These are phyloP conservation scores for Andrena praecox DNA, from an alignment of 2,888 invertebrate species.

Conservation along the genomic window DNA sequence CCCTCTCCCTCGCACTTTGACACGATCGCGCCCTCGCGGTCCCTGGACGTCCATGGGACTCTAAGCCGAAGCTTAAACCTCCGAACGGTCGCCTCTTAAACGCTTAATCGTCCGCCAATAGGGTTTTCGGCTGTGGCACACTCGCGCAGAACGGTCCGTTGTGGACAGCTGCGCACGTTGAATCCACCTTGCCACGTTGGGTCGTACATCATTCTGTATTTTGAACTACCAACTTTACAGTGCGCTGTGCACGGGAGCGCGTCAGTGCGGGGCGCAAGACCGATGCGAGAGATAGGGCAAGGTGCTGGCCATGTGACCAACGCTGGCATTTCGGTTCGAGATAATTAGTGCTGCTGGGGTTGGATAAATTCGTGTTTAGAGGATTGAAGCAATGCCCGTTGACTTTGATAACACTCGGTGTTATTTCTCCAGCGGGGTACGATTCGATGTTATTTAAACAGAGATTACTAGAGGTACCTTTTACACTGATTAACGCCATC, in stretches of 20 bases:
- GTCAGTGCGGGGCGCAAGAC: slow-evolving; percentile 5
- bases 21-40: slow-evolving; percentile 29
- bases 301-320: slow-evolving; percentile 15
- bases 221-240: slow-evolving; percentile 14
- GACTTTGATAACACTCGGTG: not conserved
- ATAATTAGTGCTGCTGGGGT: not conserved
- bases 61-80: slow-evolving; percentile 75
- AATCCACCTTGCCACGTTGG: slow-evolving; percentile 12
- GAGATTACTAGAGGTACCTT: not conserved
- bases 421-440: not conserved
- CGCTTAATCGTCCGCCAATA: slow-evolving; percentile 76
- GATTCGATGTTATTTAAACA: not conserved
- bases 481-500: not conserved
- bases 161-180: slow-evolving; percentile 17
- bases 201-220: slow-evolving; percentile 25
- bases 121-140: slow-evolving; percentile 46
- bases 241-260: slow-evolving; percentile 2
- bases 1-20: slow-evolving; percentile 31
- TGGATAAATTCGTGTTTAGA: slow-evolving; percentile 1
- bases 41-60: slow-evolving; percentile 8
- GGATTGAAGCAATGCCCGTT: not conserved
- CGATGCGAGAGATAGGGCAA: not conserved
- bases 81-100: slow-evolving; percentile 73
- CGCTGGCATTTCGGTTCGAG: slow-evolving; percentile 7
- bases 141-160: slow-evolving; percentile 1